Conservation (phyloP, 2,888 invertebrate species). For the Scaptomyza parva region DNA sequence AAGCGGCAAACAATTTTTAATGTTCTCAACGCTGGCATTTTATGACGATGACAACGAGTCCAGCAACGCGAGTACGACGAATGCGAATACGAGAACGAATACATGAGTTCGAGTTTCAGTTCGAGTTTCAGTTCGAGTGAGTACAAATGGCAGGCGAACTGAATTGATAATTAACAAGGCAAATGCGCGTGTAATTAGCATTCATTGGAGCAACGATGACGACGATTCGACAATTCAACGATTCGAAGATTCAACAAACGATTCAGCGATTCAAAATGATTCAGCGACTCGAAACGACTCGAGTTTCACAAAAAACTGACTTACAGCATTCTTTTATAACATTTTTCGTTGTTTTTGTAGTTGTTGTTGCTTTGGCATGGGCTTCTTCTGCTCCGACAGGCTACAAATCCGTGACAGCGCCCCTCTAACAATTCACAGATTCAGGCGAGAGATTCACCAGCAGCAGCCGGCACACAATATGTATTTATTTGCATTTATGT, state of each 20-base stretch:
- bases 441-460: background rate
- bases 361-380: slow-evolving; percentile 3
- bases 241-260: background rate
- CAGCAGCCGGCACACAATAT: slow-evolving; percentile 43
- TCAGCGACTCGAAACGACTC: slow-evolving; percentile 1
- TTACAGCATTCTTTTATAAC: background rate
- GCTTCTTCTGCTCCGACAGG: slow-evolving; percentile 35
- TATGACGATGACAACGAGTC: slow-evolving; percentile 65
- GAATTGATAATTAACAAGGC: slow-evolving; percentile 82
- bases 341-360: background rate
- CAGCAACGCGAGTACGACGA: slow-evolving; percentile 1
- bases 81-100: too few relatives aligned
- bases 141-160: slow-evolving; percentile 55
- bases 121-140: background rate
- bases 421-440: slow-evolving; percentile 9
- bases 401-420: slow-evolving; percentile 36
- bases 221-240: background rate
- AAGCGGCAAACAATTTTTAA: slow-evolving; percentile 74
- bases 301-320: too few relatives aligned
- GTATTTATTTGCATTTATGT: slow-evolving; percentile 73
- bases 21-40: slow-evolving; percentile 69
- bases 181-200: slow-evolving; percentile 81
- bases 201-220: slow-evolving; percentile 64
- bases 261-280: slow-evolving; percentile 5
- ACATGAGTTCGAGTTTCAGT: too few relatives aligned